Percentiles rank a stretch among this genome's conserved stretches.
Evolutionary conservation across 1,140 invertebrate species (phyloP).

Genomic region (Magallana gigas): DNA sequence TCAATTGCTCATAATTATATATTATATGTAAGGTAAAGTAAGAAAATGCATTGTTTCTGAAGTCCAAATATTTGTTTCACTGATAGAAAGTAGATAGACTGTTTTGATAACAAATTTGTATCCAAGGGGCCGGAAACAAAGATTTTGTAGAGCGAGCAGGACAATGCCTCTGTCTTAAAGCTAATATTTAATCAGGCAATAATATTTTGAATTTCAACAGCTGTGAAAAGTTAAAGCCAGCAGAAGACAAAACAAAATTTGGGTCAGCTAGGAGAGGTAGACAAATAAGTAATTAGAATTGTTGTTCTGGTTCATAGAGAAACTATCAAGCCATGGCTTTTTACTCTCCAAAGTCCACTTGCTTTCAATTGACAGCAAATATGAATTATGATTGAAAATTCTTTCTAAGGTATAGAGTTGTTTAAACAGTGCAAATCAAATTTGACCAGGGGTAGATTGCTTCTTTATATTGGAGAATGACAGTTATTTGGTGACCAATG

Average conservation of each 20-base stretch:
- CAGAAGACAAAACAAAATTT: neutral
- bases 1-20: too few relatives aligned
- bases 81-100: neutral
- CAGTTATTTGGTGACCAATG: neutral
- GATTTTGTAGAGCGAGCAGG: neutral
- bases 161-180: neutral
- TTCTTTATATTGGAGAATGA: neutral
- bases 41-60: neutral
- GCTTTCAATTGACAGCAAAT: neutral
- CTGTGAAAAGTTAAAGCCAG: neutral
- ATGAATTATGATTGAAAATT: conserved; percentile 1
- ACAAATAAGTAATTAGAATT: too few relatives aligned
- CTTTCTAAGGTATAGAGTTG: neutral
- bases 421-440: neutral
- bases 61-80: neutral
- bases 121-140: neutral
- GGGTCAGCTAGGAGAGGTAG: too few relatives aligned
- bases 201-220: neutral
- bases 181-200: conserved; percentile 14
- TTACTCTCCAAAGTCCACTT: too few relatives aligned
- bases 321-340: too few relatives aligned
- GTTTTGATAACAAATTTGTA: conserved; percentile 15
- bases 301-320: too few relatives aligned
- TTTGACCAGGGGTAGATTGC: conserved; percentile 17
- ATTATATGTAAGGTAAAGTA: too few relatives aligned